Base-by-base conservation (phyloP, 2,113 vertebrate genomes). In the Rhinolophus sinicus region DNA sequence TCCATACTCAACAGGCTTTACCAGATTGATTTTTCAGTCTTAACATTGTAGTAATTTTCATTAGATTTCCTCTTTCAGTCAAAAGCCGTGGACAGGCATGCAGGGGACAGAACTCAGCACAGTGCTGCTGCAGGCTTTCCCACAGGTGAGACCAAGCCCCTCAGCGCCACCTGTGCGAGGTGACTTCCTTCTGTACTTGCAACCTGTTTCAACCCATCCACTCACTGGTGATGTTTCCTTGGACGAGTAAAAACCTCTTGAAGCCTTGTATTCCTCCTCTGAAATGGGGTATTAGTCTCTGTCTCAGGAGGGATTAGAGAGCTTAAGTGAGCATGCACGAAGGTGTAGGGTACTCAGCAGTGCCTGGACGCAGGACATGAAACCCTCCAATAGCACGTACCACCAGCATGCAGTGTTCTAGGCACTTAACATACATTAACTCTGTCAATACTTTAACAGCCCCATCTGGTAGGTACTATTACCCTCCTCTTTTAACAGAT, bases 51-150 rank as follows among this genome's bases (percentile, higher is more conserved):
- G 64, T 77, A 33, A 67, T 69, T 78, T 87, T 65, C 2, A 93
- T 73, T 87, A 70, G 28, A 81, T 82, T 72, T 35, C 54, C 75
- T 95, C 30, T 91, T 96, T 67, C n/a, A 70, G 3, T 54, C n/a
- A 8, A 95, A 96, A 64, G 33, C 22, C 73, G 4, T n/a, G 16
- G 73, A 24, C n/a, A 80, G 11, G 85, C 13, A 80, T 33, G 8
- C 22, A 64, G 3, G 44, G 6, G 40, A 65, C 40, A 83, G 73
- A 96, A 80, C 56, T 81, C 75, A 73, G 22, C 60, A 89, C 18
- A 77, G 50, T 52, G 69, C 40, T 44, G 52, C 67, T 3, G 4
- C 24, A 60, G 11, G 22, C 47, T 91, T 44, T 89, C 58, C 72
- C 1, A 54, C 24, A 6, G 11, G 19, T 70, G 11, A 88, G 6